Evolutionary conservation across 2,113 vertebrate genomes (phyloP), one percentile per base, ranked within the genome.

Genomic region (Dipodomys merriami): DNA sequence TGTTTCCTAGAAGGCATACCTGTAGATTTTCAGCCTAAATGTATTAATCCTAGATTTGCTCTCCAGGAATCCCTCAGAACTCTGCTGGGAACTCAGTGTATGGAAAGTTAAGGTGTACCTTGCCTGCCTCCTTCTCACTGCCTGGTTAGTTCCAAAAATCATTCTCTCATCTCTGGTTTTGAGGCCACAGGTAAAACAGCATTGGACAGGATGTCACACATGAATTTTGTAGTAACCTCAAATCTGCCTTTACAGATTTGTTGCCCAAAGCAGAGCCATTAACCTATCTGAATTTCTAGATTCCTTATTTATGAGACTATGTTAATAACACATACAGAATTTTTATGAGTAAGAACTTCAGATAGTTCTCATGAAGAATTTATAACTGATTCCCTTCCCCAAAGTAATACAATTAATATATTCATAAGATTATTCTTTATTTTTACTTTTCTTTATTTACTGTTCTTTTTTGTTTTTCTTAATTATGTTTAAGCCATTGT

Each of bases 191-290:
- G 15, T 30, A 82, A 33, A 20, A 46, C 1, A 49, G 6, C 39
- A 13, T 15, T 71, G 11, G 25, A 33, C 33, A 23, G 19, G 44
- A 35, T 7, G 35, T 39, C 39, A 29, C 67, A 27, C 15, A 13
- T 57, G 1, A 16, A 7, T 72, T 18, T 8, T 29, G 29, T 30
- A 18, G n/a, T 16, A n/a, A 25, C 64, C n/a, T 19, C 35, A 49
- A 53, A 6, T 76, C 25, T 86, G 23, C 23, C 7, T 23, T 33
- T 6, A 62, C 23, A 16, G 2, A 11, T 30, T 30, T 76, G 22
- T 35, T 35, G 6, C 6, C 30, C 25, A 3, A 18, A 84, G 12
- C 19, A 0, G 25, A 1, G 57, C 49, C 6, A 0, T 77, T 22
- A 93, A 77, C 18, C 35, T 88, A 7, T 33, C 20, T 71, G 46